Evolutionary conservation across 2,113 vertebrate genomes (phyloP).

Genomic region (Paratilapia polleni): DNA sequence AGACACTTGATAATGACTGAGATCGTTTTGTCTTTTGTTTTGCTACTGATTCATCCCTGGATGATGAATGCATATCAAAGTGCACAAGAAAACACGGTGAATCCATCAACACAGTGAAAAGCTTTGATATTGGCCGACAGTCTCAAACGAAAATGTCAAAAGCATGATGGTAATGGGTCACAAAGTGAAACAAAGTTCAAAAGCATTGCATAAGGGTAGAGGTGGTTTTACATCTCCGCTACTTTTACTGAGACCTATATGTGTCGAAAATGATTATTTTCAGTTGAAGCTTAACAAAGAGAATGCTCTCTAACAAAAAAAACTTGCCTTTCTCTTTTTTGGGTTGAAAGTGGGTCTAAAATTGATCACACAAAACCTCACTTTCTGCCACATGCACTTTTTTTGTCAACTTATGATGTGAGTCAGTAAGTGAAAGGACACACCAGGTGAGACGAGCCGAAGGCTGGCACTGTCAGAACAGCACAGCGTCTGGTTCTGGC

Average conservation of each 20-base stretch:
- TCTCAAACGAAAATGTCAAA: slow-evolving; percentile 21
- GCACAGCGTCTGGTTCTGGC: slow-evolving; percentile 72
- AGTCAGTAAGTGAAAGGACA: slow-evolving; percentile 43
- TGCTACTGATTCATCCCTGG: slow-evolving; percentile 33
- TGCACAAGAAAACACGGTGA: slow-evolving; percentile 12
- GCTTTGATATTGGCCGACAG: slow-evolving; percentile 18
- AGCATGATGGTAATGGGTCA: background rate
- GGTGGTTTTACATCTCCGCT: background rate
- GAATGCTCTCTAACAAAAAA: background rate
- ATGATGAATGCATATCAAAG: slow-evolving; percentile 41
- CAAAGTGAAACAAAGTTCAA: background rate
- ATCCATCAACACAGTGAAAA: background rate
- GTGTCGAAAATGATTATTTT: slow-evolving; percentile 12
- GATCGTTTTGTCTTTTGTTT: slow-evolving; percentile 11
- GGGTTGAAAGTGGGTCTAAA: background rate
- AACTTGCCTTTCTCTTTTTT: background rate
- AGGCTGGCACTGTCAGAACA: slow-evolving; percentile 72
- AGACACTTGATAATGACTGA: slow-evolving; percentile 34
- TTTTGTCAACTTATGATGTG: slow-evolving; percentile 14
- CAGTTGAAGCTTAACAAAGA: slow-evolving; percentile 9
- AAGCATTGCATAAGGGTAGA: background rate
- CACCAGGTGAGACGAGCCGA: slow-evolving; percentile 43
- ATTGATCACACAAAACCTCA: slow-evolving; percentile 16
- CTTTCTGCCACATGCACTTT: slow-evolving; percentile 33
- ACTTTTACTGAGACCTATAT: background rate